These are phyloP conservation scores for Aphrophora alni DNA, from an alignment of 2,888 invertebrate species.

Conservation along the genomic window DNA sequence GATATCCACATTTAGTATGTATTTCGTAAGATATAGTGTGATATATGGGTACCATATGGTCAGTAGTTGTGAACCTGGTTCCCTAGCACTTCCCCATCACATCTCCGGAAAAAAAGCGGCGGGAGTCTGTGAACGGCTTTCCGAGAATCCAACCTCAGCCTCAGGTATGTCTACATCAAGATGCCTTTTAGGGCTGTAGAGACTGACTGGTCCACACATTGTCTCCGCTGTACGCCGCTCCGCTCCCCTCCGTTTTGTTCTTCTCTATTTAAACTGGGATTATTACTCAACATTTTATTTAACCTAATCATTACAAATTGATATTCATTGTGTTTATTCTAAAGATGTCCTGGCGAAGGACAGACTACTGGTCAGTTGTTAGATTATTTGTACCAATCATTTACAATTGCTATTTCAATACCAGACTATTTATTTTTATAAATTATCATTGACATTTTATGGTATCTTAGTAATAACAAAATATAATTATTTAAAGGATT, in stretches of 20 bases:
- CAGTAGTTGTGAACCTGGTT: constrained; percentile 4
- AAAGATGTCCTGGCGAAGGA: background rate
- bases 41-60: constrained; percentile 23
- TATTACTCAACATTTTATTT: background rate
- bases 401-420: too few species aligned
- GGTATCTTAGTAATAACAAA: too few species aligned
- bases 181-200: constrained; percentile 23
- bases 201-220: constrained; percentile 25
- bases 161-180: constrained; percentile 12
- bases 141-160: constrained; percentile 19
- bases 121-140: constrained; percentile 28
- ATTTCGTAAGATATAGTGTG: background rate
- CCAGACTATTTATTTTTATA: too few species aligned
- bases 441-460: too few species aligned
- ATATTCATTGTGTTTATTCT: background rate
- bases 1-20: background rate
- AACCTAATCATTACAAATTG: background rate
- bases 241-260: background rate
- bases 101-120: constrained; percentile 27
- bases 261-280: background rate
- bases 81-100: constrained; percentile 32
- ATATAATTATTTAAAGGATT: too few species aligned
- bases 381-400: too few species aligned
- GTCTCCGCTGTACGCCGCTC: background rate
- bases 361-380: too few species aligned